A percentile compares a stretch with the other conserved stretches of the same genome.
These are phyloP conservation scores for Glareola pratincola DNA, from an alignment of 2,113 vertebrate genomes.

Conservation along the genomic window DNA sequence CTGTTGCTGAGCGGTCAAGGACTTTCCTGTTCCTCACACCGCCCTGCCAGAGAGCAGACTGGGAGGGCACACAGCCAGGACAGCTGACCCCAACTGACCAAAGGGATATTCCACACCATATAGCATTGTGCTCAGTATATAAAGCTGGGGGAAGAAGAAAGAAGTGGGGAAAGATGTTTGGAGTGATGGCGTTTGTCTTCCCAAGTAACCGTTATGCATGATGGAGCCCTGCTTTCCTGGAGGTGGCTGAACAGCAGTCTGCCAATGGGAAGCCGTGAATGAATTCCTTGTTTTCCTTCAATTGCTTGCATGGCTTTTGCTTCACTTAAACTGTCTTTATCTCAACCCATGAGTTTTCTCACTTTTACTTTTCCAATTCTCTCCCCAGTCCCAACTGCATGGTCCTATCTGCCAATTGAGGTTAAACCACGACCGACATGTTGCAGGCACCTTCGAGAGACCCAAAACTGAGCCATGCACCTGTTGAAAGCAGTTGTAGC, in stretches of 20 bases:
- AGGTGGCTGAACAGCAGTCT: not conserved
- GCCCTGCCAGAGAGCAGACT: not conserved
- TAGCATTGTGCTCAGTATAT: not conserved
- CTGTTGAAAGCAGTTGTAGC: not conserved
- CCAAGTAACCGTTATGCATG: not conserved
- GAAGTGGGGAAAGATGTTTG: not conserved
- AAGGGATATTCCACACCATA: not conserved
- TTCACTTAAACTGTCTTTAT: not conserved
- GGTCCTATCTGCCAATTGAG: not conserved
- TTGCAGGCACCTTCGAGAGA: not conserved
- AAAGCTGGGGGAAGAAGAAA: not conserved
- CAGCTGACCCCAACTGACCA: not conserved
- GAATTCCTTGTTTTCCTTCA: not conserved
- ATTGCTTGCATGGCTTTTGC: not conserved
- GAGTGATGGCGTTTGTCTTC: not conserved
- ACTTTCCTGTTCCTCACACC: not conserved
- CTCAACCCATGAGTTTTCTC: not conserved
- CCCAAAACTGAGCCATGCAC: not conserved
- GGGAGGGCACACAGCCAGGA: not conserved
- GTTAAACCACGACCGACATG: not conserved
- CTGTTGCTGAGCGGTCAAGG: not conserved
- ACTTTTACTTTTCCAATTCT: not conserved
- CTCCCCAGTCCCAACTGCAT: not conserved
- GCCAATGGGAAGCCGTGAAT: not conserved
- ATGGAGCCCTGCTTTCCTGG: not conserved